Evolutionary conservation across 2,797 vertebrate species (phyloP).

Genomic region (Bovichtus diacanthus): DNA sequence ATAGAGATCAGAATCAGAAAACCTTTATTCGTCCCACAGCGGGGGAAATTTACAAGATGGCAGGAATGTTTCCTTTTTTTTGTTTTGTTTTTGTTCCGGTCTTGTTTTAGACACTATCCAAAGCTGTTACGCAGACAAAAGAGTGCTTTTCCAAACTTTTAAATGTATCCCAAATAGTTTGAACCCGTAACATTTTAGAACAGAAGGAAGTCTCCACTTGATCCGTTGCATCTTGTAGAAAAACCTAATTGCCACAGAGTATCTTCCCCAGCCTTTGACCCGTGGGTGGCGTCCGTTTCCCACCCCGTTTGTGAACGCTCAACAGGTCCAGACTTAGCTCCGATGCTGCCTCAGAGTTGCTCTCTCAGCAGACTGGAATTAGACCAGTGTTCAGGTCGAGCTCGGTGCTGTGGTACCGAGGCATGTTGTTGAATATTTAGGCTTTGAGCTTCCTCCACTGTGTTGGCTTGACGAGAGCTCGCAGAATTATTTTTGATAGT

Average conservation of each 20-base stretch:
- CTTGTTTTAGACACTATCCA: neutral
- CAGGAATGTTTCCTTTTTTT: neutral
- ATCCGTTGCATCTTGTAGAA: neutral
- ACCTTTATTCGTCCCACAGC: too few relatives aligned
- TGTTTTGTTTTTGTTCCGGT: neutral
- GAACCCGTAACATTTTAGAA: neutral
- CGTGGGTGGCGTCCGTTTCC: slow-evolving; percentile 1
- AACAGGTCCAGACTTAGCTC: slow-evolving; percentile 64
- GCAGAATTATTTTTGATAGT: neutral
- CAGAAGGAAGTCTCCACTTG: neutral
- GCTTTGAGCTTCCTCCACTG: neutral
- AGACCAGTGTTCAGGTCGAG: slow-evolving; percentile 61
- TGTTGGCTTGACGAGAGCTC: neutral
- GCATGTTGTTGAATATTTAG: slow-evolving; percentile 36
- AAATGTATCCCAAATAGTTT: neutral
- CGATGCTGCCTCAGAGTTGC: slow-evolving; percentile 40
- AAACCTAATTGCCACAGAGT: neutral
- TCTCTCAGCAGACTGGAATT: slow-evolving; percentile 75
- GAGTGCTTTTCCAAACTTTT: neutral
- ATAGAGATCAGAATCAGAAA: too few relatives aligned
- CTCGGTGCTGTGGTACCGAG: slow-evolving; percentile 22
- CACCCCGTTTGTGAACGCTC: slow-evolving; percentile 35
- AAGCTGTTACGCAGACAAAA: neutral
- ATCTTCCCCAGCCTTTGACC: neutral
- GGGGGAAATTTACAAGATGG: neutral